Evolutionary conservation across 1,140 invertebrate genomes (phyloP).

Genomic region (Drosophila sp.): DNA sequence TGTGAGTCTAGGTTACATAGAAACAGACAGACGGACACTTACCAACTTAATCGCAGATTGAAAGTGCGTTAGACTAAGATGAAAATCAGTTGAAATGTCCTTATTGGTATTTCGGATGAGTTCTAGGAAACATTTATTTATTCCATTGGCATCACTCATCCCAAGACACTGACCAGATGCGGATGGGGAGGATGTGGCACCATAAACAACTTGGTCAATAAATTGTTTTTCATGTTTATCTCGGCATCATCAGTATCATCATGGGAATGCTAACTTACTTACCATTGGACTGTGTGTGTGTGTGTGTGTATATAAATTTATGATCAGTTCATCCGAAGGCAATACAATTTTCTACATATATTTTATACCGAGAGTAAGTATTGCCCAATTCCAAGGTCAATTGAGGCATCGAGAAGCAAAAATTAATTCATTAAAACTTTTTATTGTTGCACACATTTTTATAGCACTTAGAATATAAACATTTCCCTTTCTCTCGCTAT

Average conservation of each 20-base stretch:
- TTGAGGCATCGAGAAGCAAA: constrained; percentile 24
- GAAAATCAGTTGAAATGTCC: too few relatives aligned
- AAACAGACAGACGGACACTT: too few relatives aligned
- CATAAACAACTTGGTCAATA: constrained; percentile 4
- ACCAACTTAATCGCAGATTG: too few relatives aligned
- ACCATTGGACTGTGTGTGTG: neutral
- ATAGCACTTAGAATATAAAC: constrained; percentile 58
- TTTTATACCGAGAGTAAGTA: neutral
- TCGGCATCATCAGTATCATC: neutral
- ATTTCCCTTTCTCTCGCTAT: constrained; percentile 31
- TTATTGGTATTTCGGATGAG: too few relatives aligned
- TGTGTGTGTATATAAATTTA: neutral
- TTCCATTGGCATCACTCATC: neutral
- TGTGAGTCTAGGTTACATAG: too few relatives aligned
- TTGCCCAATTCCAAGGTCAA: constrained; percentile 13
- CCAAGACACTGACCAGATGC: neutral
- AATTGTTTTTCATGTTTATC: neutral
- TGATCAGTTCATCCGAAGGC: too few relatives aligned
- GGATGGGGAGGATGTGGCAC: neutral
- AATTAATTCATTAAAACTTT: constrained; percentile 54
- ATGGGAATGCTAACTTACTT: neutral
- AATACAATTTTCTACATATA: neutral
- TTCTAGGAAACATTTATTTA: too few relatives aligned
- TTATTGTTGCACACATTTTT: constrained; percentile 58
- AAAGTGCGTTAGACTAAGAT: too few relatives aligned